Evolutionary conservation across 1,140 invertebrate species (phyloP).

Genomic region (Drosophila mojavensis): DNA sequence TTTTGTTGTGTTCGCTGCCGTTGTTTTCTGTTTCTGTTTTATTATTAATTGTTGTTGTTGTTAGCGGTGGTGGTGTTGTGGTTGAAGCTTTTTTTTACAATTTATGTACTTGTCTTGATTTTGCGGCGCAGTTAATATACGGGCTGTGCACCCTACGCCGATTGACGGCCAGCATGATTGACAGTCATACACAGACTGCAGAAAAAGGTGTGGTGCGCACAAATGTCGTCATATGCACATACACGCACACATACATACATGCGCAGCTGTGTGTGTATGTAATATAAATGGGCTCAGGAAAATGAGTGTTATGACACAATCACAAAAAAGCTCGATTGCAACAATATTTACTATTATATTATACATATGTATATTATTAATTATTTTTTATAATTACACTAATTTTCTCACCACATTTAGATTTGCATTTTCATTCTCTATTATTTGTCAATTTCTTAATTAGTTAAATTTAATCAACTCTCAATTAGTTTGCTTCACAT

Average conservation of each 20-base stretch:
- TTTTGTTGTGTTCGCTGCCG: constrained; percentile 19
- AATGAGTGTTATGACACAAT: no score
- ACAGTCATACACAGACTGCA: constrained; percentile 11
- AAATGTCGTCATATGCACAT: neutral
- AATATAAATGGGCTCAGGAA: neutral
- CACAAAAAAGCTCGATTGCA: no score
- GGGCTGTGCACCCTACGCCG: constrained; percentile 31
- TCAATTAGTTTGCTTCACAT: neutral
- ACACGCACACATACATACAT: neutral
- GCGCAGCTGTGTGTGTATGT: neutral
- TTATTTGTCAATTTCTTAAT: neutral
- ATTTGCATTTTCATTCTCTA: neutral
- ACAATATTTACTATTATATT: no score
- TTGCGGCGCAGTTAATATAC: constrained; percentile 56
- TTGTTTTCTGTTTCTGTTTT: constrained; percentile 22
- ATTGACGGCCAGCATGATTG: neutral
- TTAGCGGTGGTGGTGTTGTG: constrained; percentile 26
- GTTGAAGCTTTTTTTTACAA: constrained; percentile 11
- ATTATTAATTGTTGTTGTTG: constrained; percentile 25
- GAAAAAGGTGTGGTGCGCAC: constrained; percentile 12
- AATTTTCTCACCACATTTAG: neutral
- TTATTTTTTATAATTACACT: neutral
- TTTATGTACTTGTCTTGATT: constrained; percentile 39
- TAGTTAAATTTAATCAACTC: neutral
- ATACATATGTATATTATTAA: no score